Evolutionary conservation across 2,888 invertebrate genomes (phyloP), one percentile per base, ranked within the genome.

Genomic region (Protophormia terraenovae): DNA sequence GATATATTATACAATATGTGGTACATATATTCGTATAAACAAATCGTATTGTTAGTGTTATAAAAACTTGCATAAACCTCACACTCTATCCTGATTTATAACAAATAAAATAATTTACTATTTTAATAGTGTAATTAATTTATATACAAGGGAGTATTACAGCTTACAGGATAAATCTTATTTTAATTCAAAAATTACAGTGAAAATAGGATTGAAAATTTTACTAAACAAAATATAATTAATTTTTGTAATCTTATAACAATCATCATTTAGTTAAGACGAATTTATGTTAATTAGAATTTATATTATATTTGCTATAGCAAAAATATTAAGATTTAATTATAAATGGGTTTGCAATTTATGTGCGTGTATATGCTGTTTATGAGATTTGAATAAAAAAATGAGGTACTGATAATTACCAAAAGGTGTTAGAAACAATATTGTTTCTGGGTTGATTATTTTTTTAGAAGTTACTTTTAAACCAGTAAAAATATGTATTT

Each of bases 51-150:
- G n/a, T n/a, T n/a, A n/a, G n/a, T n/a, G n/a, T 1, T 38, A 14
- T 38, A 38, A 62, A 12, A 53, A 47, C 66, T 27, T 12, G 1
- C 45, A 27, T 16, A 3, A 47, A 47, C 47, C 19, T 47, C 7
- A 24, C 27, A 55, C 12, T 7, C 22, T 8, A 45, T 10, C 22
- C 24, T 47, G 58, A 72, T 76, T 72, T 64, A 71, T 47, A 64
- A 58, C 24, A 77, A 73, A 83, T 53, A 62, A 66, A 35, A 14
- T 78, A 62, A 73, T 83, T 62, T 41, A 78, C 67, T 67, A 73
- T 62, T 67, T 60, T 78, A 78, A 73, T 83, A 22, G 27, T 45
- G 38, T 32, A 69, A 73, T 73, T 78, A 67, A 60, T 83, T 83
- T 67, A 50, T 35, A n/a, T n/a, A n/a, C n/a, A n/a, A n/a, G n/a